phyloP scores from a whole-genome alignment of 2,888 invertebrate species.

The Drosophila fulvimacula region DNA sequence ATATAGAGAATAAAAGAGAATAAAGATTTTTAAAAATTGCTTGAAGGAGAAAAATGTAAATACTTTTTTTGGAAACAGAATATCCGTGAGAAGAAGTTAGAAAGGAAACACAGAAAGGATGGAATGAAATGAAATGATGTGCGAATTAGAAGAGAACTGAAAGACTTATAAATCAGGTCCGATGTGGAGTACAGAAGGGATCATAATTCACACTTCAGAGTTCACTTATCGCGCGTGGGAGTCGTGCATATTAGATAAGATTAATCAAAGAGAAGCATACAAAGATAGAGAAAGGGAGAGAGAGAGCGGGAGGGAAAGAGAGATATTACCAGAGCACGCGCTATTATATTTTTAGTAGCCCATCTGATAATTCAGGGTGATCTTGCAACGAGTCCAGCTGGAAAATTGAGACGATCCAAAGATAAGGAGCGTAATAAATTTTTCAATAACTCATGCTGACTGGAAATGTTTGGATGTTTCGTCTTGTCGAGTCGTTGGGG shows the following conservation, averaged over 20 bases:
- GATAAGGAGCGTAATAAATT: constrained; percentile 4
- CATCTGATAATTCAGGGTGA: not conserved
- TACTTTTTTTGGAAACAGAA: not conserved
- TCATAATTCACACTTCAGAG: not conserved
- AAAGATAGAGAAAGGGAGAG: not conserved
- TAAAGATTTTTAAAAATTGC: too few relatives aligned
- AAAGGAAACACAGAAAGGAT: not conserved
- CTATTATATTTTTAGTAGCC: not conserved
- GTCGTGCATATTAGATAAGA: constrained; percentile 25
- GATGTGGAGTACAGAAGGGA: not conserved
- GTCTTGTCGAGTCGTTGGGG: constrained; percentile 30
- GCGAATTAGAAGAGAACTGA: not conserved
- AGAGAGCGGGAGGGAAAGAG: not conserved
- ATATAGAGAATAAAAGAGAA: not conserved
- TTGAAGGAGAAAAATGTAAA: too few relatives aligned
- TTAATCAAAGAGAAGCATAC: not conserved
- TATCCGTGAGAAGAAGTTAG: too few relatives aligned
- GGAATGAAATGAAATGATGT: not conserved
- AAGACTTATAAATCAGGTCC: not conserved
- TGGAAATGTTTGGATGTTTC: not conserved
- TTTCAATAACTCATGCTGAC: constrained; percentile 2
- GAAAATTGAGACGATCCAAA: not conserved
- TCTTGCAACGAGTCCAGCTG: not conserved
- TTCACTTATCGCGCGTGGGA: constrained; percentile 23
- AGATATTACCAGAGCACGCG: not conserved